Base-by-base conservation (phyloP, 2,797 vertebrate genomes). In the Varecia variegata region DNA sequence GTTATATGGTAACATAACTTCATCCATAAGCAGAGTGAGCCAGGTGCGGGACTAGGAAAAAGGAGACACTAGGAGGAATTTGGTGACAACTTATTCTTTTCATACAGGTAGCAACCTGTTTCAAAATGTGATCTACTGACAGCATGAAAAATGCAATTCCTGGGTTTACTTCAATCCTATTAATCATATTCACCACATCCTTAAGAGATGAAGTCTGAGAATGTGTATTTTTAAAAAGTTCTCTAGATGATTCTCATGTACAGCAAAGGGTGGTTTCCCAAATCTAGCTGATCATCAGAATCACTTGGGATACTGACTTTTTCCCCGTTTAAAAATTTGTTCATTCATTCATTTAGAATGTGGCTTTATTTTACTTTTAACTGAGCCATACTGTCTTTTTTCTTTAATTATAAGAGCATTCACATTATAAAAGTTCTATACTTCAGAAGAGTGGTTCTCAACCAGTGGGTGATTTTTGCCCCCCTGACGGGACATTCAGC, bases 221-320 rank as follows among this genome's bases (percentile, higher is more conserved):
- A 25, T 81, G 32, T 85, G 2, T 81, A 18, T 87, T 90, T 89
- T 86, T 62, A 70, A 71, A 91, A 40, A 95, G 18, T 18, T 92
- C 11, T 93, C 35, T 45, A 58, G 58, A 43, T 83, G 47, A 30
- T 94, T 76, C 52, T 93, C 27, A n/a, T 15, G 35, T 17, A 82
- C 4, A 54, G 27, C 47, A 79, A 62, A 79, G 25, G 8, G 25
- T 68, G 8, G 10, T 81, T 90, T 90, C 27, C 56, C 38, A 76
- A 77, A 32, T 77, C n/a, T 58, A 20, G 23, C 17, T 90, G 27
- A 58, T 56, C 32, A 43, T 83, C 40, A 89, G 38, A 81, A 88
- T 95, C 38, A 88, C 52, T 94, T 90, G 23, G 50, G 45, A 90
- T 90, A 25, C 65, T 83, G 81, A n/a, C 32, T 86, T 83, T 93